Base-by-base conservation (phyloP, 2,888 invertebrate species). In the Drosophila ezoana region DNA sequence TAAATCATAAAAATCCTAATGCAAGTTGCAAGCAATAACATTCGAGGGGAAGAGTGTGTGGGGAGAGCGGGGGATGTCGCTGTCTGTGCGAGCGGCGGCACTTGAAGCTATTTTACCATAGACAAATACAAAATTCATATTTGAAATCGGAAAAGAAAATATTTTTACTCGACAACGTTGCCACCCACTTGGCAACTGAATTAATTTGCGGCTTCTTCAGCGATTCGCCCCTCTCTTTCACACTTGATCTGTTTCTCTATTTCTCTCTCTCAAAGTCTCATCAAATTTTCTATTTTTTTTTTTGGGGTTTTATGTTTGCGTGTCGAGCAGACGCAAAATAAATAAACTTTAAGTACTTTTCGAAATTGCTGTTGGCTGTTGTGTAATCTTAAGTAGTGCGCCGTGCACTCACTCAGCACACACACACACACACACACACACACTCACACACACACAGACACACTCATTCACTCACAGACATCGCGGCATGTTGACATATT, bases 341-440 rank as follows among this genome's bases (percentile, higher is more conserved):
- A 85, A 85, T 89, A 85, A 85, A 87, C 89, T 89, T 87, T 89
- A 89, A 85, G 85, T 85, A 89, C 85, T 85, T 87, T 85, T 89
- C 87, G 77, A 85, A 87, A 89, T 87, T 77, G 58, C 76, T 87
- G 87, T 87, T 88, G 76, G 79, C 76, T 71, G 85, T 83, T 83
- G 79, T 81, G 84, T 84, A 84, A 84, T 84, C 89, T 76, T 89
- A 84, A 85, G 89, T 89, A 87, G 76, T 79, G 81, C 81, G 87
- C 70, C 79, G 79, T 87, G 83, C 89, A 77, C 76, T 81, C 79
- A 59, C 47, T 53, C 51, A 58, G 14, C 65, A 37, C 57, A 59
- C 51, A 67, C 51, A 59, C 56, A 56, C 43, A 51, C 61, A 56
- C 58, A 45, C 67, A 58, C 63, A 62, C 64, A 52, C 48, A 68